Evolutionary conservation across 2,888 invertebrate species (phyloP), one percentile per base, ranked within the genome.

Genomic region (Watsonalla binaria): DNA sequence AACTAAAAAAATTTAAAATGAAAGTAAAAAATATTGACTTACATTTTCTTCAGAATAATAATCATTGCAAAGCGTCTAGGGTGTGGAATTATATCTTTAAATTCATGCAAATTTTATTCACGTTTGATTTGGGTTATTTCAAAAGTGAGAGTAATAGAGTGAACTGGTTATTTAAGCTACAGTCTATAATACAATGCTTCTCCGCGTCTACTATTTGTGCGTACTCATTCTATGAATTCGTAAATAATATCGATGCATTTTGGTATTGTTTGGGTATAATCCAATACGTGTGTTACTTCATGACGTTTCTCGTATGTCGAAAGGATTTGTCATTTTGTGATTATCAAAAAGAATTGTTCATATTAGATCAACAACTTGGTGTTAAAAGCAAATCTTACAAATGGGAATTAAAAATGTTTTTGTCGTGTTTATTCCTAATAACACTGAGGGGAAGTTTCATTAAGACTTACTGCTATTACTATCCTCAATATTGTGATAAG

Each of bases 111-210:
- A 33, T 51, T n/a, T 13, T 47, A 6, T 47, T 56, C 9, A 34
- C 33, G 9, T 45, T 51, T 2, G 56, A 56, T 39, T 46, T 56
- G 35, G 56, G 53, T 6, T 53, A 51, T 33, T 39, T 56, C 11
- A 46, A 46, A 33, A 49, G 47, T 15, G 51, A 49, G 34, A 46
- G 47, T 47, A 42, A 11, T 5, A 47, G 6, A 51, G 11, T 42
- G 0, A 55, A 49, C 24, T 9, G 14, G 1, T 6, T 51, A 2
- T 45, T 51, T 39, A 47, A 34, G 48, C 14, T 46, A 0, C 35
- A 51, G 13, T 39, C 46, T 35, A 8, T 51, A 9, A 13, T 8
- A 2, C 37, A 51, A 33, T 56, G 51, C 33, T 14, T 49, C 11
- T n/a, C 6, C 6, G 13, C 34, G 5, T 9, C 45, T 6, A 7